Base-by-base conservation (phyloP, 30 jellyfish, hydroid and myxozoan genomes). In the Clytia hemisphaerica region DNA sequence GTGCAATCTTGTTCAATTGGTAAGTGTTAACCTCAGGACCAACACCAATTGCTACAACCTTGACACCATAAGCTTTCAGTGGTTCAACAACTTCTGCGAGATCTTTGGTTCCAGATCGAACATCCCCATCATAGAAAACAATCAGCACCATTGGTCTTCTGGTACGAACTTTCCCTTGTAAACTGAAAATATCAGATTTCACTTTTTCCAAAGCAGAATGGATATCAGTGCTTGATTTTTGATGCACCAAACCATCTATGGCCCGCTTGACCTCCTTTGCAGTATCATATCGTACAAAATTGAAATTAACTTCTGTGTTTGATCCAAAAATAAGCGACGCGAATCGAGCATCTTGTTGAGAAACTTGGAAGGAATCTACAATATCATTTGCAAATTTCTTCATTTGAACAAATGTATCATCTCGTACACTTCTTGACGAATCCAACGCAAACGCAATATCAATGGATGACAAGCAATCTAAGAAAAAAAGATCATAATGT, bases 401-500 rank as follows among this genome's bases (percentile, higher is more conserved):
- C 96, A 86, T 86, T 38, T 80, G 78, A 14, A n/a, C 44, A 73
- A 78, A 86, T 3, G 78, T 59, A 21, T 36, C 27, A 37, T 71
- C 87, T 16, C 82, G 50, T 67, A 86, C 73, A 62, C 96, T 86
- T 59, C 90, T 67, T 7, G 96, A 86, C 14, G 96, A 86, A 48
- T 86, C 96, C 69, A 86, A 45, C 4, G 96, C 96, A 58, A 86
- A 73, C 14, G 82, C 96, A 37, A 86, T 74, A 38, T 86, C 96
- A 32, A 86, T 67, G 1, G 96, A 88, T 14, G 94, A 45, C 44
- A 71, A 60, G 45, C 96, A 86, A 66, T 78, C 96, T 86, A 47
- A 4, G 38, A 67, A 14, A 30, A 28, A 26, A 53, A 22, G 16
- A 32, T 24, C 36, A 14, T 10, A 4, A 0, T n/a, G n/a, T n/a